Conservation (phyloP, 2,888 invertebrate genomes). For the Meteorus cinctellus region DNA sequence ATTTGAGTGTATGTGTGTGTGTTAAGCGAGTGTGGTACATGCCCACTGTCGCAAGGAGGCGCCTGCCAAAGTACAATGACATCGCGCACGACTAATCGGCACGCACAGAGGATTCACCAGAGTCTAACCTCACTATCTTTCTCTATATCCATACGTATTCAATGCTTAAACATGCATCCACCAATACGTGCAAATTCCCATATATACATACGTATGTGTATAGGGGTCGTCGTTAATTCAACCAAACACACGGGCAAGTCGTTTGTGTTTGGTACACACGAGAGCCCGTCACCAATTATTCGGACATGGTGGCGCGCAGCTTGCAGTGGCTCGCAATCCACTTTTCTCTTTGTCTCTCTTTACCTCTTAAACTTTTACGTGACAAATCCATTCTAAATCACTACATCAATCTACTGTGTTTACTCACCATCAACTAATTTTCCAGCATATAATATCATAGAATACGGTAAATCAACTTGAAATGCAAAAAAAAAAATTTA, state of each 20-base stretch:
- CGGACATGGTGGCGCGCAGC: conserved; percentile 49
- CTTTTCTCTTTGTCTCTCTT: conserved; percentile 8
- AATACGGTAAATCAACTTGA: conserved; percentile 5
- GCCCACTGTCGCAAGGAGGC: conserved; percentile 50
- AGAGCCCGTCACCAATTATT: conserved; percentile 54
- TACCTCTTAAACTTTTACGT: not conserved
- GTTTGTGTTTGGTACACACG: conserved; percentile 59
- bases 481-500: too few relatives aligned
- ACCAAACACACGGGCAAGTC: conserved; percentile 56
- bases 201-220: conserved; percentile 20
- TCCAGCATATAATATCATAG: not conserved
- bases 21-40: conserved; percentile 41
- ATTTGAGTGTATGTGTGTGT: conserved; percentile 35
- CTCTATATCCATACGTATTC: not conserved
- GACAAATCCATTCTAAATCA: not conserved
- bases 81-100: conserved; percentile 24
- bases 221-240: conserved; percentile 62
- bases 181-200: not conserved
- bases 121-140: not conserved
- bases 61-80: conserved; percentile 47
- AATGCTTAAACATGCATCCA: not conserved
- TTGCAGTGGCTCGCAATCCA: conserved; percentile 4
- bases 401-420: not conserved
- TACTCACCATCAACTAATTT: not conserved
- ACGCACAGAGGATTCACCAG: not conserved